Conservation (phyloP, 1,140 invertebrate genomes). For the Aphidius ervi region DNA sequence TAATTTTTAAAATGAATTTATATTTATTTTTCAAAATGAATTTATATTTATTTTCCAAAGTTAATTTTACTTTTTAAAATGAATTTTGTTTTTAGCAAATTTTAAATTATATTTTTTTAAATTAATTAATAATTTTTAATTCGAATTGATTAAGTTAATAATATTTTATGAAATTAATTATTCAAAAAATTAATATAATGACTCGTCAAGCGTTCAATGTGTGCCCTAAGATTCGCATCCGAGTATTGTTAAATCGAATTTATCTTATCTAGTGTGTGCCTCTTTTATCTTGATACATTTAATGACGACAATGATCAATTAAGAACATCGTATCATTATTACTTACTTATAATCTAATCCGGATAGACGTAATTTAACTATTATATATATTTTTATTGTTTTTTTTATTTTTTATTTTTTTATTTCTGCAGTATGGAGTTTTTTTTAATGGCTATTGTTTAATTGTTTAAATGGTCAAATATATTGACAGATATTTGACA, state of each 20-base stretch:
- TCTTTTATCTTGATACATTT: constrained; percentile 39
- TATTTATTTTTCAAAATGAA: not conserved
- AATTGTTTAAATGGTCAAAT: too few relatives aligned
- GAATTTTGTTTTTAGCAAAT: too few relatives aligned
- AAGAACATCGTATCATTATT: constrained; percentile 1
- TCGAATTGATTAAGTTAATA: not conserved
- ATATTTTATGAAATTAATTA: not conserved
- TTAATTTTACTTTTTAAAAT: too few relatives aligned
- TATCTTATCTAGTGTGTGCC: constrained; percentile 49
- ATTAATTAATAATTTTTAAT: not conserved
- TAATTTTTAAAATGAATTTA: not conserved
- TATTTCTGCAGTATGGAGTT: too few relatives aligned
- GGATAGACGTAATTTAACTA: constrained; percentile 14
- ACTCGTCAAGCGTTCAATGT: constrained; percentile 30
- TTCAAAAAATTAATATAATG: not conserved
- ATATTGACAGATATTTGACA: too few relatives aligned
- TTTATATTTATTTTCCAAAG: not conserved
- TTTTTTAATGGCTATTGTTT: too few relatives aligned
- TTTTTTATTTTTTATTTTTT: too few relatives aligned
- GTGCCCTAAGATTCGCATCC: constrained; percentile 44
- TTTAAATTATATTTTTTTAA: too few relatives aligned
- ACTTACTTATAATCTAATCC: constrained; percentile 20
- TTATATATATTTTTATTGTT: too few relatives aligned
- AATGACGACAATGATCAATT: constrained; percentile 21
- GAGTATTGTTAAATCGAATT: constrained; percentile 39